Base-by-base conservation (phyloP, 2,888 invertebrate genomes). In the Dryobota labecula region DNA sequence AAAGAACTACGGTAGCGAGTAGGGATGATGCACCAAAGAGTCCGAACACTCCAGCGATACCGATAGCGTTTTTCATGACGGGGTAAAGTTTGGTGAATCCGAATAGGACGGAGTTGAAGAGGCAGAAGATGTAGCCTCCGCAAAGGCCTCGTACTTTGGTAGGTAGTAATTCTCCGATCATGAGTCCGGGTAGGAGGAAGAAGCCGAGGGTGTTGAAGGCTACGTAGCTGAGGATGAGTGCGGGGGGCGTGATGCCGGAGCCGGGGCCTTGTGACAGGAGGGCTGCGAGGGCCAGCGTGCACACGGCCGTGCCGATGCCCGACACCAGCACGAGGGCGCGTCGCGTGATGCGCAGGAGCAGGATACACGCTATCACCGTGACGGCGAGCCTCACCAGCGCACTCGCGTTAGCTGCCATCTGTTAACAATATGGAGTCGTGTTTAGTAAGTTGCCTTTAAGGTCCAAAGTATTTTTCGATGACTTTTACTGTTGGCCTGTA, bases 161-260 rank as follows among this genome's bases (percentile, higher is more conserved):
- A 0, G 98, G 98, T 15, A 98, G 96, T 2, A 98, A 94, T 92
- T 98, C 98, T 0, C 97, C 97, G 27, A 98, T 96, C 97, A 98
- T 97, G 41, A 98, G 96, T 27, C 97, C 97, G 0, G 98, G 98
- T 78, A 98, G 95, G 2, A 97, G 96, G 96, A 98, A 97, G 87
- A 98, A 96, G 3, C 98, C 97, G 45, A 97, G 89, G 0, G 98
- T 98, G 90, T 98, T 98, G 82, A 97, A 97, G 9, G 97, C 97
- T 27, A 98, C 97, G 90, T 98, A 98, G 47, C 96, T 89, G n/a
- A 98, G 91, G 3, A 98, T 95, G 67, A 96, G 91, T 0, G 88
- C 75, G 0, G 95, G 93, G 0, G 92, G 90, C 0, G 90, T 70
- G 67, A 91, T 45, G 49, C 94, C 94, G 13, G 87, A 68, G 67